Conservation (phyloP, 2,113 vertebrate species). For the Shinisaurus crocodilurus region DNA sequence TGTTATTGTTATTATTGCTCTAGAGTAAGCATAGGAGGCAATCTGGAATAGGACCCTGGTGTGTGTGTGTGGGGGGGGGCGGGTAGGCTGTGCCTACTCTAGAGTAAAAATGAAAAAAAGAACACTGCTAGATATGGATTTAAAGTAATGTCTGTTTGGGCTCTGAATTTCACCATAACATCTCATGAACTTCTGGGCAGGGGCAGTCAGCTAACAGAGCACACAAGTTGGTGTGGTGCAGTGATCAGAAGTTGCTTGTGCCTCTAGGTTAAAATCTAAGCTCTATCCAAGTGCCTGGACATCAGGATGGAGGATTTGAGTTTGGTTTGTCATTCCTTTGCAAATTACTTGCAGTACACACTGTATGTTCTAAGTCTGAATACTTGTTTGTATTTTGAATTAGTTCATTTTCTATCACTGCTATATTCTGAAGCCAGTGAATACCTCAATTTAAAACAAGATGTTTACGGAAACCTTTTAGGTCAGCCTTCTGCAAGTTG, state of each 20-base stretch:
- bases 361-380: background rate
- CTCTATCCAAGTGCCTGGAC: background rate
- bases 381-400: background rate
- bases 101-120: no score
- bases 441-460: background rate
- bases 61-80: no score
- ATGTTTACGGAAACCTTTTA: no score
- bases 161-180: background rate
- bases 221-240: constrained; percentile 9
- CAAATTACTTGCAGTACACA: constrained; percentile 45
- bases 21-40: no score
- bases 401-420: background rate
- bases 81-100: no score
- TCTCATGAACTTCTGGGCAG: background rate
- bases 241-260: constrained; percentile 12
- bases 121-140: no score
- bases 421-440: background rate
- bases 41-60: no score
- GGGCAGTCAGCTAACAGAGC: constrained; percentile 9
- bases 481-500: no score
- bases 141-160: no score
- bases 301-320: constrained; percentile 32
- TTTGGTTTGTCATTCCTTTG: constrained; percentile 33
- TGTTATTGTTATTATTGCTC: no score
- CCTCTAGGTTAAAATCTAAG: constrained; percentile 21